These are phyloP conservation scores for Aplocera efformata DNA, from an alignment of 2,888 invertebrate genomes.

Conservation along the genomic window DNA sequence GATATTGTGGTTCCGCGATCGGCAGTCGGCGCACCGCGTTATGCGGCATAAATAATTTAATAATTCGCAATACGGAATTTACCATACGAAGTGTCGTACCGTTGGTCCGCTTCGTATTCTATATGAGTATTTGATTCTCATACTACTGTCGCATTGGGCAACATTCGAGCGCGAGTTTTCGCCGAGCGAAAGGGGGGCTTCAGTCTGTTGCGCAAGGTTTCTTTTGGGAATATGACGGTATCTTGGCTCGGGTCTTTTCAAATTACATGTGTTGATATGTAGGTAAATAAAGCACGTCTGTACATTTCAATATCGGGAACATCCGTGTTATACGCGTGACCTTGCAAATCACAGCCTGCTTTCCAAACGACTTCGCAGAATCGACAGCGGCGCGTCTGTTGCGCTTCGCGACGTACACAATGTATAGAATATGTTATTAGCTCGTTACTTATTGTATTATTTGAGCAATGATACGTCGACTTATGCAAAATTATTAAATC, in stretches of 20 bases:
- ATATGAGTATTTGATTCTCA: constrained; percentile 80
- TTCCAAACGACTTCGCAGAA: constrained; percentile 80
- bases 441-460: constrained; percentile 57
- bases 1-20: constrained; percentile 79
- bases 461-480: constrained; percentile 56
- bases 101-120: constrained; percentile 77
- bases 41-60: constrained; percentile 81
- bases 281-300: constrained; percentile 80
- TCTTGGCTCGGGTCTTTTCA: constrained; percentile 68
- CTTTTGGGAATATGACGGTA: constrained; percentile 38
- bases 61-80: constrained; percentile 80
- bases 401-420: constrained; percentile 63
- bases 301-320: constrained; percentile 80
- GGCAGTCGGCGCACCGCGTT: constrained; percentile 66
- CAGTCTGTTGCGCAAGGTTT: constrained; percentile 51
- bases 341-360: constrained; percentile 81
- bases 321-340: constrained; percentile 81
- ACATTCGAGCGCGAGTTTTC: constrained; percentile 55
- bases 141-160: constrained; percentile 76
- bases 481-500: constrained; percentile 46
- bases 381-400: constrained; percentile 68
- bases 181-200: constrained; percentile 58
- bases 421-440: constrained; percentile 69
- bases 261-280: constrained; percentile 75
- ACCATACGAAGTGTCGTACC: constrained; percentile 77